Percentiles rank a stretch among this genome's conserved stretches.
Conservation (phyloP, 2,113 vertebrate species). For the Scopus umbretta region DNA sequence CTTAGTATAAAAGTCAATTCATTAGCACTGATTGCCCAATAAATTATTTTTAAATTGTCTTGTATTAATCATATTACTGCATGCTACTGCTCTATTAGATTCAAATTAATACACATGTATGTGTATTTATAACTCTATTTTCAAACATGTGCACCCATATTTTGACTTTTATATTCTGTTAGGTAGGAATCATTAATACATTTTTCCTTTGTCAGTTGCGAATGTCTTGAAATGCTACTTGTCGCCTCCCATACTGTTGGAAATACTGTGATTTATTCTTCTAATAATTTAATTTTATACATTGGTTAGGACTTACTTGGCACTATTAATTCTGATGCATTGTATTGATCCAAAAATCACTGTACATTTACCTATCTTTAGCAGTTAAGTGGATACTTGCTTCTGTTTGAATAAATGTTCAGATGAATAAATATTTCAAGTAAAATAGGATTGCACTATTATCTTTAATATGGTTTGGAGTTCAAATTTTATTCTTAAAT, state of each 20-base stretch:
- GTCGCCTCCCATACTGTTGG: neutral
- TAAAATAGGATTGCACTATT: neutral
- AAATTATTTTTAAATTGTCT: neutral
- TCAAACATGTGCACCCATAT: neutral
- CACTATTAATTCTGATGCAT: neutral
- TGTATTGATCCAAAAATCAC: neutral
- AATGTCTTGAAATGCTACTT: neutral
- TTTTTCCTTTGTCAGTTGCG: neutral
- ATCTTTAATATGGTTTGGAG: neutral
- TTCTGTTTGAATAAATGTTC: neutral
- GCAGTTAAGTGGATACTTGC: neutral
- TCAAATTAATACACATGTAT: neutral
- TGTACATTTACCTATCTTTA: neutral
- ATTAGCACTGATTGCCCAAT: neutral
- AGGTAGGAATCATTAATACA: neutral
- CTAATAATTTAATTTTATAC: neutral
- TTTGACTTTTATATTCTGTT: neutral
- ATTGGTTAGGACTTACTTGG: neutral
- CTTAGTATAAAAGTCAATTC: neutral
- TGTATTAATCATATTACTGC: neutral
- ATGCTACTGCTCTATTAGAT: neutral
- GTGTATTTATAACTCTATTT: neutral
- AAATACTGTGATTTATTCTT: neutral
- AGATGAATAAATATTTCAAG: neutral
- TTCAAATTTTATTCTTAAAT: neutral